phyloP scores from a whole-genome alignment of 2,113 vertebrate genomes.

The Anolis carolinensis region DNA sequence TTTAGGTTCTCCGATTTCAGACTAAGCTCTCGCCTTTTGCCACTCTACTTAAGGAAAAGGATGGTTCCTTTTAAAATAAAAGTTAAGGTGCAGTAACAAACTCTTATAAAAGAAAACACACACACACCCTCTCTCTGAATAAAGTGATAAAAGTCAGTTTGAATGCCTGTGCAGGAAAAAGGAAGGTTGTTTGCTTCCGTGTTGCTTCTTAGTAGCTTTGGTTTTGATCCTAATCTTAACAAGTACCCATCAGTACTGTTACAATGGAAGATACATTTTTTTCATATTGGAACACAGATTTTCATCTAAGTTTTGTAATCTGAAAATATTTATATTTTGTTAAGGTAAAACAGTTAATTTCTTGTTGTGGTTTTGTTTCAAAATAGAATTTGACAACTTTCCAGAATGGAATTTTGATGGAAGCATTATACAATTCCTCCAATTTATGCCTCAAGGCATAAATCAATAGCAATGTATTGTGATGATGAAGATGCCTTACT shows the following conservation, averaged over 20 bases:
- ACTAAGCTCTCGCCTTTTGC: too few relatives aligned
- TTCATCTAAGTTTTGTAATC: fast-evolving
- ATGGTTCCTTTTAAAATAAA: too few relatives aligned
- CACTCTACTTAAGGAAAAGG: too few relatives aligned
- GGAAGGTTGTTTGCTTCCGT: too few relatives aligned
- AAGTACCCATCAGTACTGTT: not conserved
- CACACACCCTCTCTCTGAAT: too few relatives aligned
- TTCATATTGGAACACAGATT: not conserved
- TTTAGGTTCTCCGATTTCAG: too few relatives aligned
- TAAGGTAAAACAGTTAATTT: constrained; percentile 30
- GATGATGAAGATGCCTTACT: not conserved
- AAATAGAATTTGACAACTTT: constrained; percentile 43
- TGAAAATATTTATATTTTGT: not conserved
- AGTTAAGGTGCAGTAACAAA: too few relatives aligned
- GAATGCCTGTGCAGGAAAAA: too few relatives aligned
- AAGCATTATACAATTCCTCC: not conserved
- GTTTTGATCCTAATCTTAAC: not conserved
- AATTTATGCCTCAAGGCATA: not conserved
- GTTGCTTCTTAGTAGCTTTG: too few relatives aligned
- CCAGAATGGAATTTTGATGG: constrained; percentile 5
- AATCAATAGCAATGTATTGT: not conserved
- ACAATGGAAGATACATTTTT: not conserved
- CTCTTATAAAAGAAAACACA: too few relatives aligned
- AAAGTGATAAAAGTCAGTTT: too few relatives aligned
- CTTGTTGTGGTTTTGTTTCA: not conserved